phyloP scores from a whole-genome alignment of 1,140 invertebrate species.

The Cydia amplana region DNA sequence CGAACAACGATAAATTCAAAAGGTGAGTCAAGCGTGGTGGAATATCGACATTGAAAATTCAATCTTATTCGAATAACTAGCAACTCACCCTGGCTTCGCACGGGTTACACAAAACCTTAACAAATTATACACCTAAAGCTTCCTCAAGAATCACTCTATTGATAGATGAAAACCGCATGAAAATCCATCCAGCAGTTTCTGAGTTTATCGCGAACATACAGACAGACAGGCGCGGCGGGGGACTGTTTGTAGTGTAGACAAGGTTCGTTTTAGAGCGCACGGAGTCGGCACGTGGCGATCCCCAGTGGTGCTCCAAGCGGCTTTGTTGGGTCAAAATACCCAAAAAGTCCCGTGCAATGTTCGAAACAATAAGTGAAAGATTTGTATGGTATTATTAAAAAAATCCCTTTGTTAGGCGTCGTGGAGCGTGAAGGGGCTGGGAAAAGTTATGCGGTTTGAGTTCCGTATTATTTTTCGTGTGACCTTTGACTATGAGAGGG shows the following conservation, averaged over 20 bases:
- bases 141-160: too few relatives aligned
- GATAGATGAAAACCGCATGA: too few relatives aligned
- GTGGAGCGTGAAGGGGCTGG: not conserved
- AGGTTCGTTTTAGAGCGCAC: conserved; percentile 37
- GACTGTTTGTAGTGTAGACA: not conserved
- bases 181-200: too few relatives aligned
- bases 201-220: too few relatives aligned
- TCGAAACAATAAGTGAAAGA: conserved; percentile 48
- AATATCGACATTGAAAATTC: not conserved
- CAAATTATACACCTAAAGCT: too few relatives aligned
- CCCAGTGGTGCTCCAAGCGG: conserved; percentile 51
- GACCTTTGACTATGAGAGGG: not conserved
- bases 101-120: too few relatives aligned
- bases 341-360: conserved; percentile 60
- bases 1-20: not conserved
- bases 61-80: not conserved
- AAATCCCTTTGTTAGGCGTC: not conserved
- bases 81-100: too few relatives aligned
- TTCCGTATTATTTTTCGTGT: not conserved
- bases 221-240: too few relatives aligned
- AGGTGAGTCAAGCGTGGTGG: not conserved
- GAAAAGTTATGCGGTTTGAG: not conserved
- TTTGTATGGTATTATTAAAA: conserved; percentile 50
- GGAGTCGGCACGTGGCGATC: conserved; percentile 56
- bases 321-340: conserved; percentile 67